Conservation (phyloP, 2,888 invertebrate species). For the Eupithecia inturbata region DNA sequence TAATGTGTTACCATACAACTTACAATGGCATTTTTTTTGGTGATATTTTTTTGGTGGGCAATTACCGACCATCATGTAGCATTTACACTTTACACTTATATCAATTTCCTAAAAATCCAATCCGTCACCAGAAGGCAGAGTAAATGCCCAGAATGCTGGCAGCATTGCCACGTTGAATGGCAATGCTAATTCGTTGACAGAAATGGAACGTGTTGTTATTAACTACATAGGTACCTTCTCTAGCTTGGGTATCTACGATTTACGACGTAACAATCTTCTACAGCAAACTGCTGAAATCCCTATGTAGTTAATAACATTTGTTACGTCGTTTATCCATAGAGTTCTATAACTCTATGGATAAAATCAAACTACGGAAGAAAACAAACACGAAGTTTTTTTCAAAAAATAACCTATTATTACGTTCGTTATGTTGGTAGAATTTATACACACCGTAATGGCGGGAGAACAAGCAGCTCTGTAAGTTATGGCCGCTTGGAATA, state of each 20-base stretch:
- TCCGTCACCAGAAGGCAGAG: no score
- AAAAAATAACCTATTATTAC: conserved; percentile 48
- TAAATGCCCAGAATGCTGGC: no score
- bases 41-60: not conserved
- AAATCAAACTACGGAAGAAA: conserved; percentile 2
- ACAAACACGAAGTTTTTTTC: conserved; percentile 29
- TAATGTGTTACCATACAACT: not conserved
- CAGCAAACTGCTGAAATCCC: not conserved
- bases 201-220: no score
- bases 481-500: conserved; percentile 51
- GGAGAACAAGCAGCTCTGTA: conserved; percentile 41
- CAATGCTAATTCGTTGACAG: no score
- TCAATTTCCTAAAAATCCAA: no score
- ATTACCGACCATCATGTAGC: not conserved
- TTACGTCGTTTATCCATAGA: no score
- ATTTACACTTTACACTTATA: no score
- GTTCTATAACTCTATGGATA: not conserved
- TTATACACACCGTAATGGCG: conserved; percentile 46
- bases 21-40: no score
- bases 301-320: no score
- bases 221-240: no score
- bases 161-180: no score
- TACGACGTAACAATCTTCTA: not conserved
- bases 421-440: conserved; percentile 37
- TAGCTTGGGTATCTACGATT: not conserved